These are phyloP conservation scores for Syncerus caffer DNA, from an alignment of 2,797 vertebrate genomes.

Conservation along the genomic window DNA sequence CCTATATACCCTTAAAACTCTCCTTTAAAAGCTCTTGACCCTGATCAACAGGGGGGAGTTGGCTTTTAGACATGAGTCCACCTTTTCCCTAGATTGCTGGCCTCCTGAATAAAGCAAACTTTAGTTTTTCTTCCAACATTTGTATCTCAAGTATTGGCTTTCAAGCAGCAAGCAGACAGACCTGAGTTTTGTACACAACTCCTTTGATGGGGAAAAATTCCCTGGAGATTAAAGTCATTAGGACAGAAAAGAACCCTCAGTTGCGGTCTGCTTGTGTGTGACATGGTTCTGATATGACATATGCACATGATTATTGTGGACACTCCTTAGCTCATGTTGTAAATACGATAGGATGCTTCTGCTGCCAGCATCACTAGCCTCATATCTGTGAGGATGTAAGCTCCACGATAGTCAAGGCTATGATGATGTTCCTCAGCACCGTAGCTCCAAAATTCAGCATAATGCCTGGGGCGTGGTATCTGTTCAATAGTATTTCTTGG, in stretches of 20 bases:
- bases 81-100: not conserved
- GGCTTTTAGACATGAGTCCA: not conserved
- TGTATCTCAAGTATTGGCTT: not conserved
- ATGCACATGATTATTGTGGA: not conserved
- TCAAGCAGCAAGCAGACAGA: not conserved
- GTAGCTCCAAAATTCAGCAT: not conserved
- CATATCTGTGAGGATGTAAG: not conserved
- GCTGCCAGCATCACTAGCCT: not conserved
- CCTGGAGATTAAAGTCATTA: not conserved
- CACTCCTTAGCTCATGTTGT: not conserved
- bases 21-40: not conserved
- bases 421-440: not conserved
- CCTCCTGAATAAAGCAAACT: not conserved
- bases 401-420: rapidly evolving
- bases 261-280: not conserved
- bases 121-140: not conserved
- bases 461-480: not conserved
- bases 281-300: not conserved
- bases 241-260: not conserved
- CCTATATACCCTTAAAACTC: not conserved
- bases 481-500: not conserved
- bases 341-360: not conserved
- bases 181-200: not conserved
- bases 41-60: not conserved
- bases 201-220: not conserved